phyloP scores from a whole-genome alignment of 2,113 vertebrate genomes.

The Platysternon megacephalum region DNA sequence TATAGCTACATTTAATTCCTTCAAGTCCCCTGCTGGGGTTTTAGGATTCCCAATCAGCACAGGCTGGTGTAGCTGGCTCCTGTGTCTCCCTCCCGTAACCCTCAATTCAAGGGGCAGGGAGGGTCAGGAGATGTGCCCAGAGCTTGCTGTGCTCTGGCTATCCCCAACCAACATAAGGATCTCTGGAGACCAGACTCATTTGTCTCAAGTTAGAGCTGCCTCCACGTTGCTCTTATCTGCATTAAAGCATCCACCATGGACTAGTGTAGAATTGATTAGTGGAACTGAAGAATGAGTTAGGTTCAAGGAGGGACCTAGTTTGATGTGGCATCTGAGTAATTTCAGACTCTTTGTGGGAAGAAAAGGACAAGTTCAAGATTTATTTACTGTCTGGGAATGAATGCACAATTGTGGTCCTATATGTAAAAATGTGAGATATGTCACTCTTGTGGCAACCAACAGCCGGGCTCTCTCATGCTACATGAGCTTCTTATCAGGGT shows the following conservation, averaged over 20 bases:
- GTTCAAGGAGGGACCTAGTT: background rate
- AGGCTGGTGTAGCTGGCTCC: background rate
- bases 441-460: too few relatives aligned
- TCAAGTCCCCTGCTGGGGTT: too few relatives aligned
- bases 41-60: background rate
- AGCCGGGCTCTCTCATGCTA: background rate
- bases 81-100: too few relatives aligned
- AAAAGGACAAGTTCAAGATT: background rate
- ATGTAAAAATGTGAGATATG: too few relatives aligned
- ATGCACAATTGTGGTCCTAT: too few relatives aligned
- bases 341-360: background rate
- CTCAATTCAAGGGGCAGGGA: background rate
- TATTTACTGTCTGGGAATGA: background rate
- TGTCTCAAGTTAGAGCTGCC: background rate
- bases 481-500: too few relatives aligned
- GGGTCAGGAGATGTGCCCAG: too few relatives aligned
- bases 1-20: too few relatives aligned
- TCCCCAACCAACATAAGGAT: background rate
- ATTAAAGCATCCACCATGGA: background rate
- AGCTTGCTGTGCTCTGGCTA: background rate
- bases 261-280: background rate
- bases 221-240: background rate
- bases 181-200: background rate
- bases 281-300: background rate
- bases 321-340: background rate